Evolutionary conservation across 2,113 vertebrate species (phyloP), one percentile per base, ranked within the genome.

Genomic region (Malurus alboscapulatus): DNA sequence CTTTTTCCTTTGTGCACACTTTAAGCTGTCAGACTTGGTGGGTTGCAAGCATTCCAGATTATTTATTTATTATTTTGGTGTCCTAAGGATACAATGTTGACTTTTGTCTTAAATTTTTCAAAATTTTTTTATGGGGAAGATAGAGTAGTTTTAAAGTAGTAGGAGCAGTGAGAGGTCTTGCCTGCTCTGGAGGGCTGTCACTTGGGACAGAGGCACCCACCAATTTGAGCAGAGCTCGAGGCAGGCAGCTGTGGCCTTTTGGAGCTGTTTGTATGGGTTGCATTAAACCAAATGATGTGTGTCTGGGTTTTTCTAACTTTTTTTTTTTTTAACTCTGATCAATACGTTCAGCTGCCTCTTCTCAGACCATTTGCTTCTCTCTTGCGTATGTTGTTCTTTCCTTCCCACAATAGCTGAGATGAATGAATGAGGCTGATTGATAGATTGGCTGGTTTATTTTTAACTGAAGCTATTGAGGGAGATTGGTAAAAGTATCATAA

Each of bases 281-380:
- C 93, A 71, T 92, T 92, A 96, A 95, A 83, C 59, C 75, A 89
- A 94, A 95, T 94, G 93, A 96, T 19, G 75, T 95, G 90, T 95
- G 93, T 92, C 96, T 94, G 74, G 79, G 83, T 90, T 94, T 96
- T 90, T 69, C 85, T 92, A 91, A 69, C 83, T 26, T 93, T 95
- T 73, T 85, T 86, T 85, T 91, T 94, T 95, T 94, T 92, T 22
- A 0, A 87, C 78, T 80, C 91, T 88, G 89, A 95, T 96, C 95
- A 96, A 95, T 95, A 96, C 22, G 1, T 93, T 93, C 95, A 95
- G 91, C 94, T 96, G 93, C 92, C 84, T 94, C 87, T 93, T 87
- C 87, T 94, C 89, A 94, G 91, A 74, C 88, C 92, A 68, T 96
- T 95, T 95, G 92, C 80, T 92, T 66, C 82, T 83, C 75, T 90